These are phyloP conservation scores for Strongylocentrotus purpuratus DNA, from an alignment of 35 echinoderm and acorn worm genomes.

Conservation along the genomic window DNA sequence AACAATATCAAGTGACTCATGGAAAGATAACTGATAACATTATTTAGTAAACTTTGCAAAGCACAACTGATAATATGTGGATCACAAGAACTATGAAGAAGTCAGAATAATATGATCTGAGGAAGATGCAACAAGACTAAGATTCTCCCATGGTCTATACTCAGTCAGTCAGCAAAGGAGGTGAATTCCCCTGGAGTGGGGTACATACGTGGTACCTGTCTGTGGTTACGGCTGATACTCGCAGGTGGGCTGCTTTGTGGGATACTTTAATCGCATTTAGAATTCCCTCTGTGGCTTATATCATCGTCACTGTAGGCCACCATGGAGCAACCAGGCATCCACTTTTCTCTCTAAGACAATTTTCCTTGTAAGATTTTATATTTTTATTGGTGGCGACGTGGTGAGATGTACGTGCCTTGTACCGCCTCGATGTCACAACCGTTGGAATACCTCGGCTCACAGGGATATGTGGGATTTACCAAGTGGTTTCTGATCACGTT, in stretches of 20 bases:
- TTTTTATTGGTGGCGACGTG: not conserved
- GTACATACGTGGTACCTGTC: not conserved
- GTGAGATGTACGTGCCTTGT: not conserved
- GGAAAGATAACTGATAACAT: too few relatives aligned
- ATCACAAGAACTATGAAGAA: not conserved
- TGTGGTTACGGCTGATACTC: not conserved
- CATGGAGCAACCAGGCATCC: not conserved
- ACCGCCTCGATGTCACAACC: not conserved
- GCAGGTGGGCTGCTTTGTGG: conserved; percentile 33
- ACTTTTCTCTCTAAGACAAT: not conserved
- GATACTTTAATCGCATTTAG: conserved; percentile 30
- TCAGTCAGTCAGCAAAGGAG: not conserved
- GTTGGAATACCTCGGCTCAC: not conserved
- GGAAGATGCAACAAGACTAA: not conserved
- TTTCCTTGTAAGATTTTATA: not conserved
- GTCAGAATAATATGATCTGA: not conserved
- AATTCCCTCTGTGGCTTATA: not conserved
- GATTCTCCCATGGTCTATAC: not conserved
- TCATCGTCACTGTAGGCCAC: not conserved
- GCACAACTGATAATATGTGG: too few relatives aligned
- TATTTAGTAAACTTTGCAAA: too few relatives aligned
- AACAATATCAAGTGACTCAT: too few relatives aligned
- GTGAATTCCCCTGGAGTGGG: not conserved
- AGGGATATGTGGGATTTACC: not conserved
- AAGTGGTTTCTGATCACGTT: conserved; percentile 8